Conservation (phyloP, 2,113 vertebrate genomes). For the Podarcis cretensis region DNA sequence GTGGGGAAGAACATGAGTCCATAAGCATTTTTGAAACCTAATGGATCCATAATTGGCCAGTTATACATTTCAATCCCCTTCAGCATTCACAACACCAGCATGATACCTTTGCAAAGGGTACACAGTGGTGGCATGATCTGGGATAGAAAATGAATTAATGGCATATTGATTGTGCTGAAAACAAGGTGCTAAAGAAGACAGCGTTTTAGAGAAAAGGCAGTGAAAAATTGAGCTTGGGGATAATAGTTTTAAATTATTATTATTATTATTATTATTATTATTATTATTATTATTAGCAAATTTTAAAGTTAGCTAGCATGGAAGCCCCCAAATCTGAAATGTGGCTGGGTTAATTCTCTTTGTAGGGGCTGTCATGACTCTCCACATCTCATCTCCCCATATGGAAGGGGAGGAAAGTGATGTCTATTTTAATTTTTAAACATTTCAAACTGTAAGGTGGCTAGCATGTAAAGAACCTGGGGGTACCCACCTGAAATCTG, state of each 20-base stretch:
- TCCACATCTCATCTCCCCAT: too few species aligned
- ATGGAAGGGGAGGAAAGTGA: too few species aligned
- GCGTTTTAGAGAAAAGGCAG: constrained; percentile 42
- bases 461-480: too few species aligned
- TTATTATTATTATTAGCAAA: neutral
- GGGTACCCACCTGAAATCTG: too few species aligned
- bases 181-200: constrained; percentile 46
- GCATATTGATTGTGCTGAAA: constrained; percentile 31
- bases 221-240: constrained; percentile 28
- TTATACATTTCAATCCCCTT: constrained; percentile 35
- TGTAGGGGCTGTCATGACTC: too few species aligned
- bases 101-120: constrained; percentile 31
- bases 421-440: too few species aligned
- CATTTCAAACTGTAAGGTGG: too few species aligned
- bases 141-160: constrained; percentile 52
- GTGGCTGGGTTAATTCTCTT: too few species aligned
- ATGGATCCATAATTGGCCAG: constrained; percentile 16
- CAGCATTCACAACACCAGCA: neutral
- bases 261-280: neutral
- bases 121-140: constrained; percentile 16
- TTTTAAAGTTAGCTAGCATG: too few species aligned
- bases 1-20: neutral
- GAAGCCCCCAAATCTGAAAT: too few species aligned
- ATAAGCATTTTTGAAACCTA: neutral
- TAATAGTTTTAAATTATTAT: constrained; percentile 12